Percentiles rank a stretch among this genome's conserved stretches.
Evolutionary conservation across 2,113 vertebrate genomes (phyloP).

Genomic region (Coryphaenoides rupestris): DNA sequence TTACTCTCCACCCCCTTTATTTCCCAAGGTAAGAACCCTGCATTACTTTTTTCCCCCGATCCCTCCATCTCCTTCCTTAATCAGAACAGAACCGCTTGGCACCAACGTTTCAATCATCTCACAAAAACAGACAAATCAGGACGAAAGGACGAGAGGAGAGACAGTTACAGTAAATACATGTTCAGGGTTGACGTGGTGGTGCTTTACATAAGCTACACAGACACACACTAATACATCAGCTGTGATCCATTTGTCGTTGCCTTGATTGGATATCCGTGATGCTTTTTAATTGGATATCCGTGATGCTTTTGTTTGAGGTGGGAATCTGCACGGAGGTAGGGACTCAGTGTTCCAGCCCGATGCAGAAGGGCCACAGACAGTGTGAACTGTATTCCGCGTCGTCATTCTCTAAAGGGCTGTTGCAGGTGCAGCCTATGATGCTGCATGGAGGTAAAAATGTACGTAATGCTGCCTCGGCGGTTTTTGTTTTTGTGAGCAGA

Average conservation of each 20-base stretch:
- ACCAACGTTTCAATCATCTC: constrained; percentile 2
- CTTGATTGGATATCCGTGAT: constrained; percentile 15
- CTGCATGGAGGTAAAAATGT: too few species aligned
- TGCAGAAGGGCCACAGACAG: too few species aligned
- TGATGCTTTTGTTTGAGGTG: constrained; percentile 9
- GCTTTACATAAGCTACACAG: constrained; percentile 5
- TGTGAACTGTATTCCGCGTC: too few species aligned
- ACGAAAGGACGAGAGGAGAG: constrained; percentile 2
- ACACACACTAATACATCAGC: constrained; percentile 1
- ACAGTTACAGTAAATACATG: background rate
- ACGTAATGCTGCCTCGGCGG: too few species aligned
- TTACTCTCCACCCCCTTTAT: constrained; percentile 28
- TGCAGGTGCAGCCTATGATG: too few species aligned
- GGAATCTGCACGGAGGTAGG: background rate
- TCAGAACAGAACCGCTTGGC: constrained; percentile 11
- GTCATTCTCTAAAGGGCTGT: too few species aligned
- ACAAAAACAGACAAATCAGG: background rate
- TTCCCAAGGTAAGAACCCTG: constrained; percentile 1
- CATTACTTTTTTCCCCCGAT: constrained; percentile 16
- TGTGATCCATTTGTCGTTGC: constrained; percentile 10
- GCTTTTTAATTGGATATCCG: constrained; percentile 16
- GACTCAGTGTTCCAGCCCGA: too few species aligned
- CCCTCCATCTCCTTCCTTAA: constrained; percentile 1
- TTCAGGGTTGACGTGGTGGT: background rate
- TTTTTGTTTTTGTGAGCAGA: constrained; percentile 4